These are phyloP conservation scores for Bombyx mandarina DNA, from an alignment of 1,140 invertebrate genomes.

Conservation along the genomic window DNA sequence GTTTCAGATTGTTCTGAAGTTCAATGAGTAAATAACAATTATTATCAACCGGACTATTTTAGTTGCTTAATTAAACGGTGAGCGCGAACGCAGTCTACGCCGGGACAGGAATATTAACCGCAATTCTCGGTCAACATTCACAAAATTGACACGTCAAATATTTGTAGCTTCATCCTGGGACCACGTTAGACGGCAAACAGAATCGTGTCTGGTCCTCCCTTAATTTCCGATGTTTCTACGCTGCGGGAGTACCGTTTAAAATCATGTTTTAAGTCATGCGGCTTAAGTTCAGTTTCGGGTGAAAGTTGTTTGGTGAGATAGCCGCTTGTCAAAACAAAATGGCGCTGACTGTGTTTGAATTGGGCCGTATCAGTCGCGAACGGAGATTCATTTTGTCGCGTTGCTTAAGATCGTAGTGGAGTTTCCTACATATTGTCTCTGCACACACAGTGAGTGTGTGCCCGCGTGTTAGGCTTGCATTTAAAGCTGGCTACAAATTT, in stretches of 20 bases:
- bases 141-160: constrained; percentile 71
- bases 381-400: constrained; percentile 70
- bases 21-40: constrained; percentile 26
- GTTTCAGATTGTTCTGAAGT: constrained; percentile 1
- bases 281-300: constrained; percentile 36
- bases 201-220: constrained; percentile 68
- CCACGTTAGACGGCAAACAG: constrained; percentile 68
- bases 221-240: constrained; percentile 68
- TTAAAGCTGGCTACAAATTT: constrained; percentile 69
- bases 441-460: constrained; percentile 66
- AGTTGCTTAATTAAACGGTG: constrained; percentile 68
- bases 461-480: constrained; percentile 58
- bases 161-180: constrained; percentile 70
- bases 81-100: constrained; percentile 43
- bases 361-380: constrained; percentile 68
- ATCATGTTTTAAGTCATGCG: constrained; percentile 26
- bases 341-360: constrained; percentile 68
- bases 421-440: constrained; percentile 65
- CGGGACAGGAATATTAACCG: constrained; percentile 67
- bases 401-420: constrained; percentile 65
- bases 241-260: constrained; percentile 18
- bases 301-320: constrained; percentile 25
- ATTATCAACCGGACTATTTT: constrained; percentile 58
- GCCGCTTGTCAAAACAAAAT: constrained; percentile 69
- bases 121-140: constrained; percentile 70